These are phyloP conservation scores for Mormyrops attenuatus DNA, from an alignment of 2,797 vertebrate species.

Conservation along the genomic window DNA sequence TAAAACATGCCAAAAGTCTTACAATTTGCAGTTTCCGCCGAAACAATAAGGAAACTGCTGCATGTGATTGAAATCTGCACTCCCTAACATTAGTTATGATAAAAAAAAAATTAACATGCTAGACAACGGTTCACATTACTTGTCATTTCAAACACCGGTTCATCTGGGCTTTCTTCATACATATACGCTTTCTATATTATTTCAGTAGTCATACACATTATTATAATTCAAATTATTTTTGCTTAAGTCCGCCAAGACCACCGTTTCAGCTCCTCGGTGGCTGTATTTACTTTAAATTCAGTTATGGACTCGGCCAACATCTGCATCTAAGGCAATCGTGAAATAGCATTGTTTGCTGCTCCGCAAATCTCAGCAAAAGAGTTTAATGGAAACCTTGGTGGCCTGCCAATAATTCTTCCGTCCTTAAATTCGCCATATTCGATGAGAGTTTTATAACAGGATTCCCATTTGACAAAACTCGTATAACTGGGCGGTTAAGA, in stretches of 20 bases:
- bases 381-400: slow-evolving; percentile 24
- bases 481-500: not conserved
- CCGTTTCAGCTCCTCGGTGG: not conserved
- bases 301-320: not conserved
- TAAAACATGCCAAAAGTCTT: not conserved
- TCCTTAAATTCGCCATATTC: not conserved
- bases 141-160: not conserved
- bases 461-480: not conserved
- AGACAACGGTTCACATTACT: not conserved
- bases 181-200: not conserved
- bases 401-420: slow-evolving; percentile 9
- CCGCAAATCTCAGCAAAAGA: not conserved
- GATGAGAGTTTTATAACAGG: not conserved
- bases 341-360: not conserved
- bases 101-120: not conserved
- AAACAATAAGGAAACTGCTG: not conserved
- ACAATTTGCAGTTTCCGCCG: not conserved
- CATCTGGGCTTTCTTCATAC: not conserved
- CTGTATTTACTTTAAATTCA: not conserved
- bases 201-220: not conserved
- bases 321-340: not conserved
- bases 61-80: not conserved
- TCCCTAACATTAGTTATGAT: not conserved
- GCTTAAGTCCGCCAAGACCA: not conserved
- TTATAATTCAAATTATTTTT: not conserved